phyloP scores from a whole-genome alignment of 1,140 invertebrate species.

The Nautilus pompilius region DNA sequence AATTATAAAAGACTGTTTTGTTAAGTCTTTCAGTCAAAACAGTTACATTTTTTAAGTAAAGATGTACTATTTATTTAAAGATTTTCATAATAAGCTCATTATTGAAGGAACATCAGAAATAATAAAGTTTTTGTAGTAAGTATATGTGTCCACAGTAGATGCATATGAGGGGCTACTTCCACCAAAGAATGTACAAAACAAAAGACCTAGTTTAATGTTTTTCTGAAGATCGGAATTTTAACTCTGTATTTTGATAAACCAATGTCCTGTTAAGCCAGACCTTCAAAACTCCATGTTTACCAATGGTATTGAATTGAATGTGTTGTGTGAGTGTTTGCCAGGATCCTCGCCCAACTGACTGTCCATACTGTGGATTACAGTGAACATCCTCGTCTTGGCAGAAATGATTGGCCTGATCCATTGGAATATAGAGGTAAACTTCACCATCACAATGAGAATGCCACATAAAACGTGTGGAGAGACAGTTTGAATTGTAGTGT shows the following conservation, averaged over 20 bases:
- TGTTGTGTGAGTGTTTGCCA: conserved; percentile 15
- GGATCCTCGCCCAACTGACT: conserved; percentile 14
- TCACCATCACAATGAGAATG: conserved; percentile 26
- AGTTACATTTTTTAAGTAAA: too few species aligned
- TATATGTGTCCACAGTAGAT: conserved; percentile 25
- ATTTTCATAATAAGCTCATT: too few species aligned
- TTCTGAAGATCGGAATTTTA: neutral
- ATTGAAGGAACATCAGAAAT: too few species aligned
- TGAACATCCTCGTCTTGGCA: conserved; percentile 5
- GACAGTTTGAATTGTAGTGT: conserved; percentile 19
- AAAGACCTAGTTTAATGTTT: neutral
- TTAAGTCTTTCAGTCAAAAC: too few species aligned
- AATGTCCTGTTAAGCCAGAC: neutral
- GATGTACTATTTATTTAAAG: too few species aligned
- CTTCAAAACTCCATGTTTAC: conserved; percentile 11
- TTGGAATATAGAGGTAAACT: conserved; percentile 30
- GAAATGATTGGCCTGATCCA: conserved; percentile 7
- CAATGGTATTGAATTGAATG: conserved; percentile 13
- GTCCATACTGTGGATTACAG: conserved; percentile 10
- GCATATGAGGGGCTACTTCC: conserved; percentile 25
- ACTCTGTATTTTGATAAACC: neutral
- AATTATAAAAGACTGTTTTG: too few species aligned
- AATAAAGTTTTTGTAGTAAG: conserved; percentile 24
- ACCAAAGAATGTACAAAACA: conserved; percentile 42
- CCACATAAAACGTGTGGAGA: conserved; percentile 40